Conservation (phyloP, 2,888 invertebrate genomes). For the Hypena proboscidalis region DNA sequence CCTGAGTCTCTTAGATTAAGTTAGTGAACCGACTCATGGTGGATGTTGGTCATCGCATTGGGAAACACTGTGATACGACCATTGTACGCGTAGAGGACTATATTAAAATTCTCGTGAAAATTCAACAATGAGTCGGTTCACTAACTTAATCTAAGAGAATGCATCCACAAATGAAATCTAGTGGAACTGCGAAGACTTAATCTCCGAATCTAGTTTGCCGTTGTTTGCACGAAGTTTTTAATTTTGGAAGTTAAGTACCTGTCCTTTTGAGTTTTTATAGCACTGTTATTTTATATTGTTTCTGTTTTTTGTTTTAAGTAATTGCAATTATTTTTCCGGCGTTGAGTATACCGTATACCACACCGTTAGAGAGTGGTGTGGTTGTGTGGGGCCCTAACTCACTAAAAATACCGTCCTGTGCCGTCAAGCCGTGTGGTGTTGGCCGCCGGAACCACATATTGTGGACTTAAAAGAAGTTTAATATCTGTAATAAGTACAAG, state of each 20-base stretch:
- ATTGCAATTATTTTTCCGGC: background rate
- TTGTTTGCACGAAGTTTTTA: conserved; percentile 33
- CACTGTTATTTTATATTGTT: background rate
- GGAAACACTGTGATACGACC: too few relatives aligned
- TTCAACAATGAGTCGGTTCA: conserved; percentile 67
- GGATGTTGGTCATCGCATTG: conserved; percentile 29
- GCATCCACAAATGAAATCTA: conserved; percentile 73
- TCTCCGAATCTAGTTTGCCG: conserved; percentile 45
- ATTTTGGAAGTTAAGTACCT: conserved; percentile 11
- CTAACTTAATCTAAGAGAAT: conserved; percentile 75
- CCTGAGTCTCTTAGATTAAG: conserved; percentile 71
- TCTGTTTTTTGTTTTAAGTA: background rate
- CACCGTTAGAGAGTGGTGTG: too few relatives aligned
- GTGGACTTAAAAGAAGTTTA: too few relatives aligned
- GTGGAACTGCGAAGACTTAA: conserved; percentile 60
- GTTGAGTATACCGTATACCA: background rate
- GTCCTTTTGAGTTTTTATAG: background rate
- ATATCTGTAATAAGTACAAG: too few relatives aligned
- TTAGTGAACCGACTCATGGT: conserved; percentile 70
- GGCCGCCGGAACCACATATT: too few relatives aligned
- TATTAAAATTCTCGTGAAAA: conserved; percentile 77
- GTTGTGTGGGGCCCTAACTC: too few relatives aligned
- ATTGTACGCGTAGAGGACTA: conserved; percentile 61
- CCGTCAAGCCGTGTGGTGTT: too few relatives aligned
- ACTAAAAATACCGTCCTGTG: too few relatives aligned